Percentiles rank a stretch among this genome's conserved stretches.
Evolutionary conservation across 2,113 vertebrate species (phyloP).

Genomic region (Macaca nemestrina): DNA sequence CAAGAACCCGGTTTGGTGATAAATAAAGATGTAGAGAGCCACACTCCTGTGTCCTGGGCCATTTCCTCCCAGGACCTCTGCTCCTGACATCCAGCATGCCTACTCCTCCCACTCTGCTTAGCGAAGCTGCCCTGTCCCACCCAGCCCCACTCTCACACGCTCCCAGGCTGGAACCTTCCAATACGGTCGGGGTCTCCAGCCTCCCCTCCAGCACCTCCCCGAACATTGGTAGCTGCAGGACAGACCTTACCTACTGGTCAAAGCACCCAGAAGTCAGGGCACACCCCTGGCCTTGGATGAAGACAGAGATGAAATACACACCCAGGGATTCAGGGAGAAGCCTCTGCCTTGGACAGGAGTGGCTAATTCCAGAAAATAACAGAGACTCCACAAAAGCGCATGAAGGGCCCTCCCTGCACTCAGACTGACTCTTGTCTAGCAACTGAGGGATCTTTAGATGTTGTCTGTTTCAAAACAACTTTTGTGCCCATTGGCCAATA

Average conservation of each 20-base stretch:
- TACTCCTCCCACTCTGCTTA: rapidly evolving
- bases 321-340: background rate
- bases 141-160: background rate
- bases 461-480: background rate
- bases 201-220: background rate
- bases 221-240: rapidly evolving
- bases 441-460: background rate
- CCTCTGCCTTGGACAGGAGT: rapidly evolving
- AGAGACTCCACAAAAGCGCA: rapidly evolving
- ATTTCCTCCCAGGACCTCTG: background rate
- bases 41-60: background rate
- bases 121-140: too few relatives aligned
- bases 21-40: background rate
- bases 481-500: background rate
- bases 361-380: too few relatives aligned
- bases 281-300: rapidly evolving
- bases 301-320: rapidly evolving
- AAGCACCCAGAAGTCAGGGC: background rate
- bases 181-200: too few relatives aligned
- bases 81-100: rapidly evolving
- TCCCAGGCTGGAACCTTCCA: too few relatives aligned
- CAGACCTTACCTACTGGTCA: background rate
- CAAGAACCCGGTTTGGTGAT: background rate
- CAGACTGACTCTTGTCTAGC: background rate
- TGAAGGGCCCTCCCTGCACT: background rate